These are phyloP conservation scores for Echinarachnius parma DNA, from an alignment of 53 echinoderm and acorn worm species.

Conservation along the genomic window DNA sequence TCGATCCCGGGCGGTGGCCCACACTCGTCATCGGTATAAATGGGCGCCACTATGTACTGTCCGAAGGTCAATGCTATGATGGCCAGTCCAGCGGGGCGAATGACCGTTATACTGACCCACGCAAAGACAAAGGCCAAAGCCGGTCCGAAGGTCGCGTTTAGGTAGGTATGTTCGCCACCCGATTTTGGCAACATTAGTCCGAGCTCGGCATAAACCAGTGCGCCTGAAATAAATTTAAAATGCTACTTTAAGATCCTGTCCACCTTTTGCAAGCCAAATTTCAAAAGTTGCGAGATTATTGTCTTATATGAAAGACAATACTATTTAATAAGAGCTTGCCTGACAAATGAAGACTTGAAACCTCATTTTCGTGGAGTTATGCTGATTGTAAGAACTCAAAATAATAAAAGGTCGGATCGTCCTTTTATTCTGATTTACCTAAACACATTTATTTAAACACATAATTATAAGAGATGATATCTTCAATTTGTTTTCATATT, in stretches of 20 bases:
- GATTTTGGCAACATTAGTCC: slow-evolving; percentile 86
- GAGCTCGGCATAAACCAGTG: slow-evolving; percentile 78
- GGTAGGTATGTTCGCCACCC: slow-evolving; percentile 81
- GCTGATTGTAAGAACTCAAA: too few relatives aligned
- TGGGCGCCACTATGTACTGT: slow-evolving; percentile 50
- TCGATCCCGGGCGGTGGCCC: slow-evolving; percentile 8
- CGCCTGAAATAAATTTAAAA: slow-evolving; percentile 46
- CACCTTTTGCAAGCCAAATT: too few relatives aligned
- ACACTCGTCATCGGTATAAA: slow-evolving; percentile 48
- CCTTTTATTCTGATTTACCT: too few relatives aligned
- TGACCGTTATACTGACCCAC: slow-evolving; percentile 68
- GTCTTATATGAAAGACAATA: too few relatives aligned
- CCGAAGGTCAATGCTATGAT: slow-evolving; percentile 61
- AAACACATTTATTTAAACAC: too few relatives aligned
- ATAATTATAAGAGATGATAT: too few relatives aligned
- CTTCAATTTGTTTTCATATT: too few relatives aligned
- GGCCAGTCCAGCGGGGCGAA: slow-evolving; percentile 45
- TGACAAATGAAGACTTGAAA: too few relatives aligned
- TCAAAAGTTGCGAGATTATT: too few relatives aligned
- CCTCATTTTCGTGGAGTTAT: too few relatives aligned
- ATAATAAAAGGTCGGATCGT: not conserved
- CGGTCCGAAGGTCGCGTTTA: slow-evolving; percentile 65
- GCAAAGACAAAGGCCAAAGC: slow-evolving; percentile 66
- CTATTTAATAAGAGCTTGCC: not conserved
- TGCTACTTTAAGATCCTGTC: too few relatives aligned